A percentile compares a stretch with the other conserved stretches of the same genome.
Evolutionary conservation across 2,888 invertebrate species (phyloP).

Genomic region (Campoletis raptor): DNA sequence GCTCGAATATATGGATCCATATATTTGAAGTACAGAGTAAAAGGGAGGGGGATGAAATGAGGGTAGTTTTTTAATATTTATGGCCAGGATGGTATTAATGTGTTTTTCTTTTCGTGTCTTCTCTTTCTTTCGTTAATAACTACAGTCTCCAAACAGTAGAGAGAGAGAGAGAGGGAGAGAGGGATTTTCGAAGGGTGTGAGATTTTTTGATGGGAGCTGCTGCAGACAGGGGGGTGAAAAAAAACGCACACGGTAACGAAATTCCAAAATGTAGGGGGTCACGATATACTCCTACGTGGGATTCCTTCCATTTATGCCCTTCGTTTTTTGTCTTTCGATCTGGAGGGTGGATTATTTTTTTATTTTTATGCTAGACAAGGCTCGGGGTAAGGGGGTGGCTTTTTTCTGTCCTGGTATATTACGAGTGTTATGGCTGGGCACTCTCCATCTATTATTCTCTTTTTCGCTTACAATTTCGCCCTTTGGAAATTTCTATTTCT

Average conservation of each 20-base stretch:
- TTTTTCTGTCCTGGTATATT: constrained; percentile 10
- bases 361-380: constrained; percentile 20
- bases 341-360: constrained; percentile 67
- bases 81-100: constrained; percentile 65
- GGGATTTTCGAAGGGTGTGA: constrained; percentile 61
- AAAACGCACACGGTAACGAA: constrained; percentile 51
- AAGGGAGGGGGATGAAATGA: constrained; percentile 43
- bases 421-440: constrained; percentile 37
- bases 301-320: constrained; percentile 34
- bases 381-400: constrained; percentile 10
- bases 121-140: constrained; percentile 64
- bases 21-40: constrained; percentile 19
- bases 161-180: neutral
- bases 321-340: constrained; percentile 37
- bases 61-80: constrained; percentile 68
- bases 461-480: constrained; percentile 28
- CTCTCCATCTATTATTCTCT: constrained; percentile 44
- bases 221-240: constrained; percentile 50
- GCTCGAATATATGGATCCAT: constrained; percentile 21
- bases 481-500: constrained; percentile 25
- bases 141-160: constrained; percentile 38
- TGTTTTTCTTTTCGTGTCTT: constrained; percentile 50
- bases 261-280: constrained; percentile 41
- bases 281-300: constrained; percentile 12
- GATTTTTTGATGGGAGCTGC: constrained; percentile 51